Evolutionary conservation across 2,113 vertebrate genomes (phyloP).

Genomic region (Marcusenius ussheri): DNA sequence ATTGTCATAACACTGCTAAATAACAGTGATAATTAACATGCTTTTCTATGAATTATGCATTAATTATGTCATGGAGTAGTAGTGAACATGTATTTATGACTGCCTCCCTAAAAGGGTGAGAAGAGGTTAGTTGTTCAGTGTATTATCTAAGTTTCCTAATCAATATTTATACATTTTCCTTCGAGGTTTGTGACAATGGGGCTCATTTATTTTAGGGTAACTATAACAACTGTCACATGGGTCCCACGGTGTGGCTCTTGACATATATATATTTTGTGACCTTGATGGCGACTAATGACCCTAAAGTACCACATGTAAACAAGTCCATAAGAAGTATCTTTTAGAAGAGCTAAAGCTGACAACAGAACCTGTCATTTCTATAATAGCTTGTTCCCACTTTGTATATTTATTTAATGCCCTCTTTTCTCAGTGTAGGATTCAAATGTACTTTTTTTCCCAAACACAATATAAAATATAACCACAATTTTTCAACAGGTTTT

Average conservation of each 20-base stretch:
- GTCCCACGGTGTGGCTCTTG: conserved; percentile 27
- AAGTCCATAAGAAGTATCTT: conserved; percentile 17
- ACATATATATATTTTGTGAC: conserved; percentile 37
- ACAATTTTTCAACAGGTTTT: neutral
- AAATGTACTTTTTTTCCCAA: neutral
- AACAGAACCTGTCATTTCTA: conserved; percentile 19
- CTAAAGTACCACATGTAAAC: conserved; percentile 31
- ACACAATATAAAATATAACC: neutral
- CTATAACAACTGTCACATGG: conserved; percentile 66
- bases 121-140: conserved; percentile 60
- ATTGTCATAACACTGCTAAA: conserved; percentile 36
- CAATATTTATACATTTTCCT: conserved; percentile 75
- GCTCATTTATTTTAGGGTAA: conserved; percentile 67
- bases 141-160: conserved; percentile 63
- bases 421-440: neutral
- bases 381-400: neutral
- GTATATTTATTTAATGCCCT: neutral
- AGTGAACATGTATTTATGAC: conserved; percentile 66
- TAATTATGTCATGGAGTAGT: conserved; percentile 52
- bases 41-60: conserved; percentile 61
- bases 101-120: conserved; percentile 72
- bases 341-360: conserved; percentile 12
- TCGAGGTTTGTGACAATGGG: conserved; percentile 61
- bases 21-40: conserved; percentile 46
- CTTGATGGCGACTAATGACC: conserved; percentile 27